Evolutionary conservation across 2,797 vertebrate genomes (phyloP), one percentile per base, ranked within the genome.

Genomic region (Pangasius sanitwongsei): DNA sequence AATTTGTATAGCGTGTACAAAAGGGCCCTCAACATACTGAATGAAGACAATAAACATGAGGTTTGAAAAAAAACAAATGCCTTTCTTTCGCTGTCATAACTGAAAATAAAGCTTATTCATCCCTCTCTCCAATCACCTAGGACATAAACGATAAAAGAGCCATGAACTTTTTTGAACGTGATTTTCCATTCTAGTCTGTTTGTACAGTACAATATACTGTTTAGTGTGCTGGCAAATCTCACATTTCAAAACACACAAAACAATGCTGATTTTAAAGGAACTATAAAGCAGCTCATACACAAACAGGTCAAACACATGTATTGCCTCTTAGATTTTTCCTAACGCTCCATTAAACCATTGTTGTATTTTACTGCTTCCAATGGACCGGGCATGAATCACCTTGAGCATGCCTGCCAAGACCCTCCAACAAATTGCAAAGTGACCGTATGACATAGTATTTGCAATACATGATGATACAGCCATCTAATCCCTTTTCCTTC

Each of bases 1-100:
- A 74, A 87, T 91, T 91, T 90, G 88, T 84, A 89, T 86, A 83
- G 83, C 61, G 59, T 91, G 86, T 70, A 48, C 88, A 89, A 87
- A 86, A 16, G 53, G 34, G 20, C 53, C 34, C 70, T 87, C 12
- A 85, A 70, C 34, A 48, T 63, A 28, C 59, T 69, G 65, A 77
- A 84, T 83, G 53, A 75, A 74, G 72, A 72, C 18, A 50, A 85
- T n/a, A 83, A 72, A 61, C 9, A 61, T 72, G 25, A 65, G 57
- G 31, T 57, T 81, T 59, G 13, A 13, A 12, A 15, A 25, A 23
- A 44, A 65, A 25, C 3, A 69, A 65, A 37, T 80, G 25, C 12
- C 9, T 63, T 65, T 20, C 28, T 63, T 31, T 87, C 11, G 9
- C 74, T 31, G 7, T 48, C 25, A 65, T 34, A 80, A 16, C 6